Evolutionary conservation across 2,113 vertebrate species (phyloP).

Genomic region (Chlorocebus sabaeus): DNA sequence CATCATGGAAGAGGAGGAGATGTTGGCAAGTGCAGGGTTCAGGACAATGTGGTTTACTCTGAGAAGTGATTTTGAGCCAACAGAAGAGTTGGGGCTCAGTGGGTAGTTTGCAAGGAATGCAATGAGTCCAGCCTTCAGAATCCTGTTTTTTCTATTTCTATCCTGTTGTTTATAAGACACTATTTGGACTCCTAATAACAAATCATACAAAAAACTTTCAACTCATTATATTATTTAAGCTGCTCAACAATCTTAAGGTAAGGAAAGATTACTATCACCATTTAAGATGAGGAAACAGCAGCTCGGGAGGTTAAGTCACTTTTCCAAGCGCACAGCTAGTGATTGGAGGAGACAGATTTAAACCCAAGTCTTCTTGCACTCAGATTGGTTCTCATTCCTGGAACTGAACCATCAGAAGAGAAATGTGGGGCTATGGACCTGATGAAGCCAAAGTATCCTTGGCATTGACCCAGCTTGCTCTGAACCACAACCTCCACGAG

Average conservation of each 20-base stretch:
- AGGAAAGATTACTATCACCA: not conserved
- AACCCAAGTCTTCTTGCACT: not conserved
- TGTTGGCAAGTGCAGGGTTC: not conserved
- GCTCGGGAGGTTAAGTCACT: not conserved
- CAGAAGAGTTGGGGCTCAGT: fast-evolving
- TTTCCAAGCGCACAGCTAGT: not conserved
- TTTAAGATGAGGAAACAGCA: conserved; percentile 13
- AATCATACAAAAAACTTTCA: not conserved
- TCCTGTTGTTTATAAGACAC: not conserved
- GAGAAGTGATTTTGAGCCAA: not conserved
- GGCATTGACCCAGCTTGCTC: not conserved
- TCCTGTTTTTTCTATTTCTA: not conserved
- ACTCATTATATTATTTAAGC: not conserved
- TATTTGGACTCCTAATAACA: not conserved
- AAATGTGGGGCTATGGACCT: not conserved
- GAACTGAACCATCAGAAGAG: not conserved
- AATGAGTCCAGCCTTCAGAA: not conserved
- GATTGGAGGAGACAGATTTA: not conserved
- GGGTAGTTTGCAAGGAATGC: not conserved
- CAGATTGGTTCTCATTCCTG: not conserved
- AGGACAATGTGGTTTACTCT: not conserved
- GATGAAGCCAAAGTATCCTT: not conserved
- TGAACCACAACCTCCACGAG: conserved; percentile 30
- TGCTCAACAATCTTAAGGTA: not conserved
- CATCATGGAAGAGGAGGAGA: not conserved